A percentile compares a stretch with the other conserved stretches of the same genome.
Evolutionary conservation across 2,888 invertebrate species (phyloP).

Genomic region (Labia minor): DNA sequence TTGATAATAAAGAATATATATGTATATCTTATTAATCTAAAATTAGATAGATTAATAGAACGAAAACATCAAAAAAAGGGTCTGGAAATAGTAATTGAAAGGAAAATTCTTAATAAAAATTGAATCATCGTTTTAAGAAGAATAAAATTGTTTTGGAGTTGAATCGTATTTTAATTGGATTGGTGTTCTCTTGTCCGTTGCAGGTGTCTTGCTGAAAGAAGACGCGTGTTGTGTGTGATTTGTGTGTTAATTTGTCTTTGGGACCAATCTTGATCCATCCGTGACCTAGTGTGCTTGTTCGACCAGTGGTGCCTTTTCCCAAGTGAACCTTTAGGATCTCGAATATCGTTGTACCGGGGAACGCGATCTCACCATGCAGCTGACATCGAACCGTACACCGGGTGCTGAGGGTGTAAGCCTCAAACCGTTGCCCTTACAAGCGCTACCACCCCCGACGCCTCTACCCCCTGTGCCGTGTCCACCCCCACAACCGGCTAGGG

Average conservation of each 20-base stretch:
- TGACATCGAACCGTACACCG: background rate
- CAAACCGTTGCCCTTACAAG: background rate
- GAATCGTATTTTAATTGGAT: no score
- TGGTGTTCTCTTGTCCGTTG: no score
- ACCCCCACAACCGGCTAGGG: background rate
- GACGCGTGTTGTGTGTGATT: background rate
- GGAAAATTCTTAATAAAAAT: no score
- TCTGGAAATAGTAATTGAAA: no score
- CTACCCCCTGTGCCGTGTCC: background rate
- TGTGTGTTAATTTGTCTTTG: background rate
- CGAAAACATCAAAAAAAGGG: no score
- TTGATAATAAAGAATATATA: no score
- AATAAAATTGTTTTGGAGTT: no score
- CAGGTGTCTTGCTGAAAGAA: background rate
- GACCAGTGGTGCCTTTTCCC: background rate
- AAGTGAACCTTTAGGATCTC: background rate
- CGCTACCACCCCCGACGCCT: background rate
- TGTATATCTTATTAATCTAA: no score
- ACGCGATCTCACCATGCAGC: background rate
- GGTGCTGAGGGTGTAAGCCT: background rate
- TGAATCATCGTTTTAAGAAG: no score
- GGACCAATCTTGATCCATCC: background rate
- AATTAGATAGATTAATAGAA: no score
- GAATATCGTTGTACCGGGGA: no score
- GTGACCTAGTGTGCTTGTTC: background rate